Base-by-base conservation (phyloP, 2,797 vertebrate species). In the Menidia menidia region DNA sequence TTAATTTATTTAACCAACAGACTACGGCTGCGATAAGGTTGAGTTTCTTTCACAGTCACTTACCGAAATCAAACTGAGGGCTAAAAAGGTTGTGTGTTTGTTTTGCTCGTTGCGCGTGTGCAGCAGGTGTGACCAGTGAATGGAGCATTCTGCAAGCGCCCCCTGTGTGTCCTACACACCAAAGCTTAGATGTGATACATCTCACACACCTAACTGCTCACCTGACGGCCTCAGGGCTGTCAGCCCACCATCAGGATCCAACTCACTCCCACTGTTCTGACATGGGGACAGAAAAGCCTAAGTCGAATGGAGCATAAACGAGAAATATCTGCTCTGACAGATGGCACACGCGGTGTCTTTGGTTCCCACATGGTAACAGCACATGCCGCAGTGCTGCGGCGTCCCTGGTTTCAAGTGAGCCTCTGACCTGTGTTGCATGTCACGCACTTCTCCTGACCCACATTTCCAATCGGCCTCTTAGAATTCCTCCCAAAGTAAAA, bases 311-410 rank as follows among this genome's bases (percentile, higher is more conserved):
- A n/a, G 51, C 60, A 50, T 57, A 57, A 63, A 6, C 52, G 45
- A 52, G n/a, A 30, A 64, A 19, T 51, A 64, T 71, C 45, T 73
- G 64, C 64, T 42, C 58, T 59, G 64, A 41, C 69, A 71, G 69
- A 71, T 64, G 69, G 69, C 54, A 45, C 50, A 35, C 52, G 61
- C 45, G 54, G 39, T 64, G 39, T 30, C 50, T 69, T 53, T 64
- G 44, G 53, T 61, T 50, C 58, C 58, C 64, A 71, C 53, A 59
- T 71, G 54, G 69, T 45, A 64, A 13, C 55, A 48, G 32, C 54
- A 75, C 54, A 62, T 64, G 69, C 54, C 54, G 52, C 69, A 58
- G 50, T 71, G 59, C 55, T 45, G 54, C 61, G 39, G 10, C 48
- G 56, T 35, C 55, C 54, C 69, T 30, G 54, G 10, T 52, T 64